Evolutionary conservation across 2,888 invertebrate species (phyloP).

Genomic region (Dynastes tityus): DNA sequence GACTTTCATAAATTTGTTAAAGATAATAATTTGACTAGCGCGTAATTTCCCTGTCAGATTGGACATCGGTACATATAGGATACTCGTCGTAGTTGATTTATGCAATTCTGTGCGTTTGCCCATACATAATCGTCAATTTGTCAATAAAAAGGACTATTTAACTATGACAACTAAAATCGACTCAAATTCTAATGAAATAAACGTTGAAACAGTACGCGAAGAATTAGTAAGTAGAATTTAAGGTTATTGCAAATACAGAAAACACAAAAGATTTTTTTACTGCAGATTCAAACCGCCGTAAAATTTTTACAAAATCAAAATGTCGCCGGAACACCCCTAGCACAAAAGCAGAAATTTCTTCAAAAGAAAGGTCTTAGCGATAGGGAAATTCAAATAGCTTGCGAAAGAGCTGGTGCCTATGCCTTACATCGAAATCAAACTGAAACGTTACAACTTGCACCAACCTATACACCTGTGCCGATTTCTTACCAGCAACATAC

Average conservation of each 20-base stretch:
- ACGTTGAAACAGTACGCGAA: slow-evolving; percentile 42
- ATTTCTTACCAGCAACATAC: slow-evolving; percentile 58
- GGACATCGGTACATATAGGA: not conserved
- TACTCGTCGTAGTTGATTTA: not conserved
- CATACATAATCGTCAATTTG: not conserved
- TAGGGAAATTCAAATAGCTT: slow-evolving; percentile 82
- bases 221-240: slow-evolving; percentile 50
- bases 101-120: not conserved
- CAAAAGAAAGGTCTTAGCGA: slow-evolving; percentile 84
- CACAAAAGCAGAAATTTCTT: slow-evolving; percentile 86
- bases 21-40: slow-evolving; percentile 45
- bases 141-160: not conserved
- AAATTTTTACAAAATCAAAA: slow-evolving; percentile 91
- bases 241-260: slow-evolving; percentile 36
- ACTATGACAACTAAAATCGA: slow-evolving; percentile 36
- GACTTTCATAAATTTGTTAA: slow-evolving; percentile 32
- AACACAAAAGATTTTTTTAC: slow-evolving; percentile 54
- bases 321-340: slow-evolving; percentile 82
- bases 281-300: slow-evolving; percentile 87
- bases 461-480: slow-evolving; percentile 52
- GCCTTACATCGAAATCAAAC: slow-evolving; percentile 62
- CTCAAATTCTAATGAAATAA: slow-evolving; percentile 24
- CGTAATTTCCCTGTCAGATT: slow-evolving; percentile 38
- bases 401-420: slow-evolving; percentile 76
- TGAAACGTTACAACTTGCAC: slow-evolving; percentile 59